Evolutionary conservation across 2,888 invertebrate genomes (phyloP), one percentile per base, ranked within the genome.

Genomic region (Platypus cylindrus): DNA sequence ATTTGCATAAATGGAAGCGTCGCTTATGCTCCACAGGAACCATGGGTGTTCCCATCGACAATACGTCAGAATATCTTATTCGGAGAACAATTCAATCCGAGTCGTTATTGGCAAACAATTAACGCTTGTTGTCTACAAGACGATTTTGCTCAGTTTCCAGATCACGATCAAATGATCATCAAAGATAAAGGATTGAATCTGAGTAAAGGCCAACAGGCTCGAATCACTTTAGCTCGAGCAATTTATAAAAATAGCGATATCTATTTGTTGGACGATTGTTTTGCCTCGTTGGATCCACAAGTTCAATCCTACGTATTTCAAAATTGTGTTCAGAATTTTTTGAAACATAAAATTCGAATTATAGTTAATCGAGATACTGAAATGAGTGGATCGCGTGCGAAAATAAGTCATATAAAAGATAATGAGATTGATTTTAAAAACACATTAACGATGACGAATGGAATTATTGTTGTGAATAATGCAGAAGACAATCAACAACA

Each of bases 281-380:
- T 90, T 13, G 78, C 85, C 44, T 87, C 89, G 0, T 85, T 90
- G 9, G 90, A 90, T 62, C 72, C 84, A 0, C 83, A 1, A 22
- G 89, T 90, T 2, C 83, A 84, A 2, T 71, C 79, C 1, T 80
- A 83, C 58, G 68, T 90, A 47, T 90, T 87, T 61, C 80, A 85
- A 52, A 71, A 78, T 52, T 83, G 81, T 51, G 68, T 83, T 31
- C 66, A 51, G 23, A 41, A 67, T 7, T 73, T 73, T 48, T 61
- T 85, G 43, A 63, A 69, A 5, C 66, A 72, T 41, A 73, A 78
- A 52, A 75, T 80, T 2, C 60, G 76, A 20, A 68, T 85, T 28
- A 67, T 85, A n/a, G 78, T 81, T n/a, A n/a, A n/a, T n/a, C n/a
- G n/a, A n/a, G n/a, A n/a, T n/a, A n/a, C n/a, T n/a, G n/a, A n/a